Evolutionary conservation across 1,140 invertebrate species (phyloP).

Genomic region (Aphis gossypii): DNA sequence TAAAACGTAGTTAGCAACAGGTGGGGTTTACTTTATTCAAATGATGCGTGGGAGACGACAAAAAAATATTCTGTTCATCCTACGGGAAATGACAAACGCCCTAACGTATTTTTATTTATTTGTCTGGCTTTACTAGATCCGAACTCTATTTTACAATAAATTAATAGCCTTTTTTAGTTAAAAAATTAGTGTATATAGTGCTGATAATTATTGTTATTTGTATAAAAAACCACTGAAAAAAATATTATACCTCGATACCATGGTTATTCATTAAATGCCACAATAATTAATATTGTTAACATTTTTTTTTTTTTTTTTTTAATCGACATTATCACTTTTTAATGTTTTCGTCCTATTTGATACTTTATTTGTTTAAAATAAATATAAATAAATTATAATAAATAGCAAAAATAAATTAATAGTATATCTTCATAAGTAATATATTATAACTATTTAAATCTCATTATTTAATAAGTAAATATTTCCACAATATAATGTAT

Average conservation of each 20-base stretch:
- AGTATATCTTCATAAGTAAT: not conserved
- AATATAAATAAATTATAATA: not conserved
- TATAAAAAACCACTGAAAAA: not conserved
- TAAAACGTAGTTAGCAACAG: slow-evolving; percentile 31
- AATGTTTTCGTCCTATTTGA: not conserved
- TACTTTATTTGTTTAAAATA: not conserved
- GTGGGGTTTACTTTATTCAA: not conserved
- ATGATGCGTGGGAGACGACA: slow-evolving; percentile 37
- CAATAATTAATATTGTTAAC: not conserved
- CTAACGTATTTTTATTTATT: slow-evolving; percentile 33
- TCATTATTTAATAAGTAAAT: not conserved
- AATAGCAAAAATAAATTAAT: too few relatives aligned
- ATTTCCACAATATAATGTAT: not conserved
- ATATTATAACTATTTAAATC: not conserved
- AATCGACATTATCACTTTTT: not conserved
- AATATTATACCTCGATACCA: not conserved
- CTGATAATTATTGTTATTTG: not conserved
- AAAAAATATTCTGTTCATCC: slow-evolving; percentile 48
- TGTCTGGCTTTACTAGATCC: not conserved
- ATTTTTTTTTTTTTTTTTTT: not conserved
- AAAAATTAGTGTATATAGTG: not conserved
- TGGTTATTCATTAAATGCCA: not conserved
- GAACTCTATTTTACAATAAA: slow-evolving; percentile 24
- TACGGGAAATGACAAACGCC: slow-evolving; percentile 52
- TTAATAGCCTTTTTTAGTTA: not conserved